These are phyloP conservation scores for Tethea ocularis DNA, from an alignment of 2,888 invertebrate species.

Conservation along the genomic window DNA sequence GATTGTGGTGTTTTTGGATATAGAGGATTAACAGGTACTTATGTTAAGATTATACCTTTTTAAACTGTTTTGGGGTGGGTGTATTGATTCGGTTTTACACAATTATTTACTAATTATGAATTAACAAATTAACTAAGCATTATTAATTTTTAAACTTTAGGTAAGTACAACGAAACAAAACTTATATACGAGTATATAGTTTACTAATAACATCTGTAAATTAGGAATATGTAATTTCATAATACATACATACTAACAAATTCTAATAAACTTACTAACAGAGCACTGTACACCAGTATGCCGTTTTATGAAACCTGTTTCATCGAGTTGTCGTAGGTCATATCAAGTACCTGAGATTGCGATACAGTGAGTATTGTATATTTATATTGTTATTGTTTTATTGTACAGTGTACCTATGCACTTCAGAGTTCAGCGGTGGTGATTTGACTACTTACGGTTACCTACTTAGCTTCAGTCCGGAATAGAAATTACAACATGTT, in stretches of 20 bases:
- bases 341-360: constrained; percentile 79
- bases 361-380: constrained; percentile 73
- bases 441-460: no score
- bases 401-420: constrained; percentile 6
- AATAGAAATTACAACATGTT: no score
- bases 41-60: constrained; percentile 10
- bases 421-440: background rate
- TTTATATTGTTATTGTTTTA: constrained; percentile 11
- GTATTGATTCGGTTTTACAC: background rate
- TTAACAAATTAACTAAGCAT: background rate
- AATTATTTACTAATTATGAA: background rate
- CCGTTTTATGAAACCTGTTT: constrained; percentile 80
- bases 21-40: constrained; percentile 88
- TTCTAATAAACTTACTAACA: constrained; percentile 67
- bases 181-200: constrained; percentile 14
- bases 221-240: constrained; percentile 15
- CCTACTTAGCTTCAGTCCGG: no score
- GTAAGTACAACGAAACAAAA: background rate
- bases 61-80: background rate
- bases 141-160: background rate
- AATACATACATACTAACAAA: constrained; percentile 48
- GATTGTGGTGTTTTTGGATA: constrained; percentile 91
- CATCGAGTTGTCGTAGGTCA: constrained; percentile 64
- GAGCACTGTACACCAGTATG: constrained; percentile 82
- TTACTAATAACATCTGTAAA: constrained; percentile 5